A percentile compares a stretch with the other conserved stretches of the same genome.
Evolutionary conservation across 2,797 vertebrate species (phyloP).

Genomic region (Eutrigla gurnardus): DNA sequence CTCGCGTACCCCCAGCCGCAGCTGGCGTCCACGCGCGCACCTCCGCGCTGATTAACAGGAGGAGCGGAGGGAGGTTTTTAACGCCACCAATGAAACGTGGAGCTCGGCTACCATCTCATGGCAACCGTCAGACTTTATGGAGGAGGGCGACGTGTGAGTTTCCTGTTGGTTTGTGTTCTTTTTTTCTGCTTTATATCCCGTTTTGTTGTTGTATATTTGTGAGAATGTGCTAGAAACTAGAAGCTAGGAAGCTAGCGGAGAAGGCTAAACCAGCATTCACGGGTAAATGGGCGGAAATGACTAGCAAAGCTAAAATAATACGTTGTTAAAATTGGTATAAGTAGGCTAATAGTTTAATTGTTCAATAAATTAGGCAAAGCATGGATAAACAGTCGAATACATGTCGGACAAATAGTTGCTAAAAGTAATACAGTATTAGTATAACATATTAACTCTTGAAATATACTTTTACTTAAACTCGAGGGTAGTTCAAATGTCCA

Average conservation of each 20-base stretch:
- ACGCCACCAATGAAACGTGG: constrained; percentile 56
- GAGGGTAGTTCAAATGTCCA: not conserved
- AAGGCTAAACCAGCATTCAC: too few species aligned
- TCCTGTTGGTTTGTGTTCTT: too few species aligned
- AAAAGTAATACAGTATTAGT: not conserved
- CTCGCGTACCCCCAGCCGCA: too few species aligned
- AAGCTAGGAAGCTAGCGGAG: too few species aligned
- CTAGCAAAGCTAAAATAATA: not conserved
- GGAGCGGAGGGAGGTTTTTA: constrained; percentile 22
- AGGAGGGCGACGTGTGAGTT: not conserved
- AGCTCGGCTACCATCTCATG: constrained; percentile 86
- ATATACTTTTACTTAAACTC: not conserved
- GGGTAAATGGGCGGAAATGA: too few species aligned
- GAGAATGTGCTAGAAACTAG: too few species aligned
- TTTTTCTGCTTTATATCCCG: too few species aligned
- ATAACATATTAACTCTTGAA: not conserved
- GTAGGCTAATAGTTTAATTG: not conserved
- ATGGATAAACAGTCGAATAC: not conserved
- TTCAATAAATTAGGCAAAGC: not conserved
- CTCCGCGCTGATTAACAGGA: constrained; percentile 27
- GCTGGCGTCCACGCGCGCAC: constrained; percentile 3
- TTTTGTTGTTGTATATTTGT: too few species aligned
- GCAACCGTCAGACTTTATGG: constrained; percentile 58
- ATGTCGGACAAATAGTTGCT: not conserved
- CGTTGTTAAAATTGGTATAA: not conserved